Base-by-base conservation (phyloP, 2,888 invertebrate genomes). In the Tetrapedia diversipes region DNA sequence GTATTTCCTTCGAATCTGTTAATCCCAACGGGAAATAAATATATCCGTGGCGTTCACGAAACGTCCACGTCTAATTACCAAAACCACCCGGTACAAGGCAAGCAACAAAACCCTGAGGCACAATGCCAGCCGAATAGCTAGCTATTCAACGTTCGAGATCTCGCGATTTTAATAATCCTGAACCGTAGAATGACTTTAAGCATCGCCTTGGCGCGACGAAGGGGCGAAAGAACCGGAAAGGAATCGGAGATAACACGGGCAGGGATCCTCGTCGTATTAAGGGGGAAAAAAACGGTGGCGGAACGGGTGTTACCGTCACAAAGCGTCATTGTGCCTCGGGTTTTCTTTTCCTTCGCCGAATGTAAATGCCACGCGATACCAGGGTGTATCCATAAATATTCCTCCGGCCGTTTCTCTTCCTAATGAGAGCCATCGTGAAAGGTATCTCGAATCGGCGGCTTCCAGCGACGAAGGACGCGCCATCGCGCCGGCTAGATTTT, bases 341-440 rank as follows among this genome's bases (percentile, higher is more conserved):
- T 37, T 69, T 43, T 53, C 60, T 43, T 61, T 39, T 51, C 39
- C 39, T 29, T 22, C 10, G 41, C n/a, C 51, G n/a, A 32, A 45
- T 54, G 56, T 45, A 63, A 69, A 69, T 51, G 29, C 61, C 51
- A 22, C 29, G 53, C 39, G 41, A 45, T 41, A 45, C n/a, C n/a
- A n/a, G n/a, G n/a, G n/a, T n/a, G 32, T 63, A 54, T 63, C 63
- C 47, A 37, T 70, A 64, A 65, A 64, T 64, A 64, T 64, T 64
- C n/a, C n/a, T 59, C 59, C 43, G 43, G 22, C 24, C 56, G 37
- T 64, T 64, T 56, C 56, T 32, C 43, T 49, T 53, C 34, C 51
- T 70, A 70, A 70, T 56, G 69, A 63, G 70, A 45, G 47, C 14
- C 49, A 8, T 11, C 51, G 49, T 19, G 57, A 66, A 37, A 47